Percentiles rank a stretch among this genome's conserved stretches.
Conservation (phyloP, 2,113 vertebrate genomes). For the Sceloporus tristichus region DNA sequence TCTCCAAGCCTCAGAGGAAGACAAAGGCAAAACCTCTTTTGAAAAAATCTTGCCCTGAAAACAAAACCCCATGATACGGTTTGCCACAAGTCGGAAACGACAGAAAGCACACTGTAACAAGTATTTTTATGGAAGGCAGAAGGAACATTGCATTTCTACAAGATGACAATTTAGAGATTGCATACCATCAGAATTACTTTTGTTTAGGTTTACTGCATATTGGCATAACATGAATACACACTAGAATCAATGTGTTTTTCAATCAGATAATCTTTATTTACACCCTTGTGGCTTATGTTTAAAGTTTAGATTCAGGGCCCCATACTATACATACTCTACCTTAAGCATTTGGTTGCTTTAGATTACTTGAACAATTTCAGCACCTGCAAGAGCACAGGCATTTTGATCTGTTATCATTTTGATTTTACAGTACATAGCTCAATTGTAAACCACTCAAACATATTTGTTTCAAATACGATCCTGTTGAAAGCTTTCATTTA, state of each 20-base stretch:
- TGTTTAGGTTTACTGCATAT: constrained; percentile 21
- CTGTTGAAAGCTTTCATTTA: constrained; percentile 44
- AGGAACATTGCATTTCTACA: neutral
- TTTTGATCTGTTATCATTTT: constrained; percentile 62
- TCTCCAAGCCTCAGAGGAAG: too few relatives aligned
- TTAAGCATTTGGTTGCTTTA: constrained; percentile 63
- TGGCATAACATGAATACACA: constrained; percentile 34
- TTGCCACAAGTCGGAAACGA: too few relatives aligned
- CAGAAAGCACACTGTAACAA: too few relatives aligned
- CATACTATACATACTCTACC: constrained; percentile 49
- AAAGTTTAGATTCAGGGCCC: constrained; percentile 75
- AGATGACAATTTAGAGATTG: neutral
- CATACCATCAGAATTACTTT: constrained; percentile 15
- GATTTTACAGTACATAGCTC: constrained; percentile 60
- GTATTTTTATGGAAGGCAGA: neutral
- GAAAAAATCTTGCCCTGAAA: too few relatives aligned
- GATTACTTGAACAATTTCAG: constrained; percentile 64
- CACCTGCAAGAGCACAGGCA: constrained; percentile 41
- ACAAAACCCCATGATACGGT: too few relatives aligned
- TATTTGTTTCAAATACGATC: constrained; percentile 62
- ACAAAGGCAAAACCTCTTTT: neutral
- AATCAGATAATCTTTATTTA: constrained; percentile 81
- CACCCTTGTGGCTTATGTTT: constrained; percentile 78
- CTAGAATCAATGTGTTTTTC: constrained; percentile 70
- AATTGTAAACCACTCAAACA: constrained; percentile 61